A percentile compares a stretch with the other conserved stretches of the same genome.
Evolutionary conservation across 2,113 vertebrate genomes (phyloP).

Genomic region (Gallinago media): DNA sequence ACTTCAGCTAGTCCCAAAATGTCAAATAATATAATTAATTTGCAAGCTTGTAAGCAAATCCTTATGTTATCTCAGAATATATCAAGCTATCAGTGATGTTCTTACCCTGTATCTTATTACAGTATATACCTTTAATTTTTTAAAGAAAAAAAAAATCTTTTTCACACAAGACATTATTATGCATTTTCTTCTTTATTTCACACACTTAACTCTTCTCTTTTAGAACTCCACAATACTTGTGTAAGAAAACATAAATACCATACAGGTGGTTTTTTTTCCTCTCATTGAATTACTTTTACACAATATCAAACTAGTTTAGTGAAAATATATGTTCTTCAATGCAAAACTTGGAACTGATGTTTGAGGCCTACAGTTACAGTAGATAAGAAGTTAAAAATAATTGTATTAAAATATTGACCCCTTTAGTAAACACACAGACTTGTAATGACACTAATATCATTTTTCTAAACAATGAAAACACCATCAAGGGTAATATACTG

Average conservation of each 20-base stretch:
- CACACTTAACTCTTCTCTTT: neutral
- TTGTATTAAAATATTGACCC: neutral
- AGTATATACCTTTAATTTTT: neutral
- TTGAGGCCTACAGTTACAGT: neutral
- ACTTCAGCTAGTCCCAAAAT: neutral
- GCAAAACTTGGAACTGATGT: neutral
- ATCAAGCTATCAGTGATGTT: neutral
- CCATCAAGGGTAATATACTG: neutral
- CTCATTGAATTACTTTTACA: neutral
- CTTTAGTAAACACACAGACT: neutral
- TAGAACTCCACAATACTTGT: neutral
- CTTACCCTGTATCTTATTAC: neutral
- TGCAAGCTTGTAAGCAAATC: neutral
- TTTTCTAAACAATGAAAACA: neutral
- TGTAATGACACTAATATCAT: neutral
- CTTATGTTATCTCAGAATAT: neutral
- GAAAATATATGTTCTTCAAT: neutral
- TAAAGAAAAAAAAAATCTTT: neutral
- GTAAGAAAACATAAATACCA: neutral
- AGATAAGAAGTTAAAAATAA: neutral
- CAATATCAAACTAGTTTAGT: neutral
- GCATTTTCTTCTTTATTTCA: neutral
- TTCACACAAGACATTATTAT: neutral
- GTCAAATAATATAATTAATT: constrained; percentile 51
- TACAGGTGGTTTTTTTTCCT: neutral